These are phyloP conservation scores for Chloroclystis v-ata DNA, from an alignment of 2,888 invertebrate genomes.

Conservation along the genomic window DNA sequence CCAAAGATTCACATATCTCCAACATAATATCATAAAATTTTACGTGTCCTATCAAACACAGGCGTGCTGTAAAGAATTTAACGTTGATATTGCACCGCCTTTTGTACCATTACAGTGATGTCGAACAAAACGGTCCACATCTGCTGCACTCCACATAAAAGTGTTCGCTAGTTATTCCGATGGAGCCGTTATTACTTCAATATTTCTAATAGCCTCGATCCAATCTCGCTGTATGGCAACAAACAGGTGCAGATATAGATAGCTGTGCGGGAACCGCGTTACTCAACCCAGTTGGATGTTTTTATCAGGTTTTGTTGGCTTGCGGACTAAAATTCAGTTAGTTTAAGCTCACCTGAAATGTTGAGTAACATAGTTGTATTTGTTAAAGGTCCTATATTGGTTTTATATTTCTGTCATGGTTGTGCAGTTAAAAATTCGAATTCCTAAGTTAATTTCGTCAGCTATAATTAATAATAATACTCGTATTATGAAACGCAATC, in stretches of 20 bases:
- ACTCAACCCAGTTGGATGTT: slow-evolving; percentile 13
- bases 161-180: slow-evolving; percentile 23
- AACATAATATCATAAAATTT: not conserved
- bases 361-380: not conserved
- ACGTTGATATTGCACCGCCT: slow-evolving; percentile 22
- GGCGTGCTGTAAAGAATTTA: not conserved
- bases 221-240: slow-evolving; percentile 50
- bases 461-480: too few species aligned
- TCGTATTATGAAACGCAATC: too few species aligned
- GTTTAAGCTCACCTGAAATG: slow-evolving; percentile 5
- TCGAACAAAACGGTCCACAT: slow-evolving; percentile 16
- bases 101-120: slow-evolving; percentile 16
- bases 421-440: too few species aligned
- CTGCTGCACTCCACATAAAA: slow-evolving; percentile 25
- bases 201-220: slow-evolving; percentile 61
- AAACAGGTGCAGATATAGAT: slow-evolving; percentile 11
- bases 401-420: too few species aligned
- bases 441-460: too few species aligned
- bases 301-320: slow-evolving; percentile 14
- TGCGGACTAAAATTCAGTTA: slow-evolving; percentile 11
- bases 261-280: slow-evolving; percentile 12
- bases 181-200: slow-evolving; percentile 52
- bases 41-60: not conserved
- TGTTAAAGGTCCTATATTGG: not conserved
- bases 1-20: too few species aligned